Percentiles rank a stretch among this genome's conserved stretches.
Conservation (phyloP, 2,888 invertebrate genomes). For the Branchipolynoe longqiensis region DNA sequence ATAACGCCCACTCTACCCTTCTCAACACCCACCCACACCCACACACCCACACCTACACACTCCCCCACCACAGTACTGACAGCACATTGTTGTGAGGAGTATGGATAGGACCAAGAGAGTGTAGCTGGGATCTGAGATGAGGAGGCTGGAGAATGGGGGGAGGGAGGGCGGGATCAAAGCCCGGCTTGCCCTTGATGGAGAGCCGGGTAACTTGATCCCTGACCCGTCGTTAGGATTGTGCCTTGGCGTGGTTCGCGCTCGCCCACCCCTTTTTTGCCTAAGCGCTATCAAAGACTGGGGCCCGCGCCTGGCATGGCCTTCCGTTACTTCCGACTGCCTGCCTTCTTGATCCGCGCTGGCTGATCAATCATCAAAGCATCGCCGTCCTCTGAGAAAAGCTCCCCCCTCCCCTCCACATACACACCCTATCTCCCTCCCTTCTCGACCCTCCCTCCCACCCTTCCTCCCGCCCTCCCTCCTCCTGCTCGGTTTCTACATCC, state of each 20-base stretch:
- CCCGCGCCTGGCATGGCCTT: neutral
- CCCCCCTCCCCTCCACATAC: neutral
- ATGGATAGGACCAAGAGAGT: too few species aligned
- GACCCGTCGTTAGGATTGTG: slow-evolving; percentile 53
- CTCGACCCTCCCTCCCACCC: neutral
- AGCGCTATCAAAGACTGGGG: slow-evolving; percentile 33
- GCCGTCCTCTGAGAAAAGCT: slow-evolving; percentile 38
- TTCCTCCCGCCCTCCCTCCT: neutral
- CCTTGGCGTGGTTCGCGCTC: slow-evolving; percentile 22
- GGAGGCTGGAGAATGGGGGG: too few species aligned
- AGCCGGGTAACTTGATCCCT: slow-evolving; percentile 46
- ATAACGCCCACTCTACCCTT: too few species aligned
- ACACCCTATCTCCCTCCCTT: neutral
- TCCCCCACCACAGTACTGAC: too few species aligned
- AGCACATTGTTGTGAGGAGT: too few species aligned
- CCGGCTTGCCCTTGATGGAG: slow-evolving; percentile 33
- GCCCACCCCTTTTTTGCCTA: slow-evolving; percentile 20
- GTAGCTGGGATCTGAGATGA: too few species aligned
- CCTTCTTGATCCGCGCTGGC: slow-evolving; percentile 37
- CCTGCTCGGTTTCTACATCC: too few species aligned
- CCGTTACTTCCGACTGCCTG: slow-evolving; percentile 53
- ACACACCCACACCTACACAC: too few species aligned
- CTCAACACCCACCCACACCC: too few species aligned
- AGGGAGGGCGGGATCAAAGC: too few species aligned
- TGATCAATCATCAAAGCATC: slow-evolving; percentile 43